Evolutionary conservation across 2,888 invertebrate species (phyloP), one percentile per base, ranked within the genome.

Genomic region (Melieria crassipennis): DNA sequence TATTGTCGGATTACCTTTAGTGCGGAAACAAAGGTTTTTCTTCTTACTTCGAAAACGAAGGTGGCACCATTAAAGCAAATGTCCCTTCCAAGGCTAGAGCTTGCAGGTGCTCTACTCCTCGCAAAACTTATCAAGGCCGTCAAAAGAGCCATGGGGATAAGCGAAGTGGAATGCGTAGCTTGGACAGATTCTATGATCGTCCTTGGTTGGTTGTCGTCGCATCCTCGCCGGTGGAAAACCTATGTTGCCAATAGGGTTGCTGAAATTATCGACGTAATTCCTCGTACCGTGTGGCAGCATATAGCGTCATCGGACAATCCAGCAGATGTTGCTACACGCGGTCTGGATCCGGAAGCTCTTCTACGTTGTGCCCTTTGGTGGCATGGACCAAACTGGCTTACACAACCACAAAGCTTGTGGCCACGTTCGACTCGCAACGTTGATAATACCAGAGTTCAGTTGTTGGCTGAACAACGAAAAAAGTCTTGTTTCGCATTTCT

Each of bases 181-280:
- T 65, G 62, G 58, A 69, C 62, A 11, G 69, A 72, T 56, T 69
- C 65, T 42, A 65, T 45, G 7, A 60, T 72, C 3, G 69, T 72
- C 3, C 60, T 69, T 50, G 45, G 52, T 3, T 72, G 63, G 66
- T 4, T 72, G n/a, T 62, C 65, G 7, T 56, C 57, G 9, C 69
- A 69, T 69, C 72, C 66, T 10, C 65, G 72, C 7, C 43, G 72
- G 1, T 72, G 65, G 66, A 72, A 69, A 65, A 58, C 43, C 3
- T 70, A 55, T 60, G 65, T 70, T 16, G 60, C 65, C 4, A 63
- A 69, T 16, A 43, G 69, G 46, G 47, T 46, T 10, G 42, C 68
- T 11, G 42, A 68, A 61, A 68, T 68, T 6, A 60, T 67, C 42
- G 50, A 48, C 10, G 11, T 42, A 3, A 67, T 67, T 46, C 66